Evolutionary conservation across 2,888 invertebrate species (phyloP).

Genomic region (Atherix ibis): DNA sequence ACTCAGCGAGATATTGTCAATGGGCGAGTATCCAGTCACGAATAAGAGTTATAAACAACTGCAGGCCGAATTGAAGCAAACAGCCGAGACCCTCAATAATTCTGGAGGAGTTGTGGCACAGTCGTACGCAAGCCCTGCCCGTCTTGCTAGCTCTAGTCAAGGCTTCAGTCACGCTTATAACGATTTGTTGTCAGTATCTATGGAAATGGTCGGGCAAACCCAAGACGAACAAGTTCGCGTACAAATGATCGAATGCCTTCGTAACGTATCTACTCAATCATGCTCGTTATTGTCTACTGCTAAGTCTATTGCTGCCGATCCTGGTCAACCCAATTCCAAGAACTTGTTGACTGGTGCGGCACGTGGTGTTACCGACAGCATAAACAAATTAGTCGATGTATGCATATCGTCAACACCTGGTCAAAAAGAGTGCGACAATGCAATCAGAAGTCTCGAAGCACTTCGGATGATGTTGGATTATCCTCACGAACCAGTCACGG

Average conservation of each 20-base stretch:
- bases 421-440: conserved; percentile 92
- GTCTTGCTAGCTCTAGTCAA: conserved; percentile 57
- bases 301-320: conserved; percentile 79
- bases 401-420: conserved; percentile 79
- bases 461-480: conserved; percentile 67
- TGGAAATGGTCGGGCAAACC: conserved; percentile 76
- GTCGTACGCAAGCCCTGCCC: conserved; percentile 52
- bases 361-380: conserved; percentile 79
- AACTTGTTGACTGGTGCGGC: conserved; percentile 80
- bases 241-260: conserved; percentile 73
- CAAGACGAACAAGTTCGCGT: conserved; percentile 58
- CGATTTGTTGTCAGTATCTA: conserved; percentile 57
- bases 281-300: conserved; percentile 74
- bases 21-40: conserved; percentile 59
- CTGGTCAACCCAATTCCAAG: conserved; percentile 76
- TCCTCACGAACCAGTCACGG: conserved; percentile 76
- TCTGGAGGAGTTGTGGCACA: conserved; percentile 72
- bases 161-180: conserved; percentile 65
- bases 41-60: conserved; percentile 62
- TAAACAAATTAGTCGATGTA: conserved; percentile 64
- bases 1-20: conserved; percentile 53
- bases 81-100: conserved; percentile 70
- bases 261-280: conserved; percentile 74
- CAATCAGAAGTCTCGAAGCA: conserved; percentile 79
- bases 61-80: conserved; percentile 68